A percentile compares a stretch with the other conserved stretches of the same genome.
Conservation (phyloP, 1,140 invertebrate genomes). For the Bradysia coprophila region DNA sequence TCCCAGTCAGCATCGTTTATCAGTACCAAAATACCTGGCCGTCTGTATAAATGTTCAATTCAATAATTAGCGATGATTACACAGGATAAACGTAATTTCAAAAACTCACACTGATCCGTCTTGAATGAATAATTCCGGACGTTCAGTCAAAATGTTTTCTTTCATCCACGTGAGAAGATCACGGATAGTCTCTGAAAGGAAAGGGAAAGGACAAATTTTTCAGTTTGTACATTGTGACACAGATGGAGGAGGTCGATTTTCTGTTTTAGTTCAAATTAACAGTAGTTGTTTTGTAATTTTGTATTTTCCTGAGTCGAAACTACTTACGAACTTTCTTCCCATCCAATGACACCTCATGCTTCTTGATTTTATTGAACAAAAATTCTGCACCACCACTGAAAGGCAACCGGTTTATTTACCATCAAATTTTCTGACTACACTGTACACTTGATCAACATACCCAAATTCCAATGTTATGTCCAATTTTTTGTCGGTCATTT, state of each 20-base stretch:
- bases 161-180: conserved; percentile 63
- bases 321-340: conserved; percentile 27
- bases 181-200: conserved; percentile 47
- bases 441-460: neutral
- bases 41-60: conserved; percentile 29
- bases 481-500: neutral
- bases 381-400: conserved; percentile 73
- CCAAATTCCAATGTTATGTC: neutral
- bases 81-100: neutral
- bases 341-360: conserved; percentile 39
- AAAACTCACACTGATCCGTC: conserved; percentile 53
- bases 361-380: conserved; percentile 66
- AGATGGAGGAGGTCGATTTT: too few relatives aligned
- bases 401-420: too few relatives aligned
- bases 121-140: conserved; percentile 79
- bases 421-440: too few relatives aligned
- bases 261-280: too few relatives aligned
- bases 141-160: conserved; percentile 66
- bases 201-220: conserved; percentile 4
- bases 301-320: too few relatives aligned
- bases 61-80: neutral
- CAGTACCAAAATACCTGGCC: conserved; percentile 81
- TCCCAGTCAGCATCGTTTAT: conserved; percentile 92
- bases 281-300: too few relatives aligned
- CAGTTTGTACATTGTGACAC: too few relatives aligned